A percentile compares a stretch with the other conserved stretches of the same genome.
Conservation (phyloP, 2,797 vertebrate species). For the Acanthiza pusilla region DNA sequence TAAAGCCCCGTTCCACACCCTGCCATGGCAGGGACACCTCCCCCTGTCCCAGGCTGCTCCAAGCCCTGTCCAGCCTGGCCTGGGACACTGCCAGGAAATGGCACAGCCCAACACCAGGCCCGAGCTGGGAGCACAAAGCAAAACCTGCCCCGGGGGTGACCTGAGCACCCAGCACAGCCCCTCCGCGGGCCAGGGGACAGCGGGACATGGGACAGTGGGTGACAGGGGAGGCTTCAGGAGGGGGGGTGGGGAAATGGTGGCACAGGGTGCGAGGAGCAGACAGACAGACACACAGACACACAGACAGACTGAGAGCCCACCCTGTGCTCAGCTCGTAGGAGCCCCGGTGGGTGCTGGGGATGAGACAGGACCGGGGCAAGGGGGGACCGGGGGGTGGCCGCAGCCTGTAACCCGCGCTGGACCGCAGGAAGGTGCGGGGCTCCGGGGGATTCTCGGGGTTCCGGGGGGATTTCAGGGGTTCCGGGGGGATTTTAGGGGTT, state of each 20-base stretch:
- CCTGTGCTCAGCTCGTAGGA: not conserved
- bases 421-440: not conserved
- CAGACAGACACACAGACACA: not conserved
- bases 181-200: not conserved
- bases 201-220: not conserved
- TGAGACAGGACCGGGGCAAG: not conserved
- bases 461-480: not conserved
- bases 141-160: not conserved
- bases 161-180: fast-evolving
- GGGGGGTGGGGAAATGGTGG: no score
- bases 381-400: not conserved
- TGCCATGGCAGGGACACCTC: not conserved
- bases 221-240: no score
- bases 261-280: not conserved
- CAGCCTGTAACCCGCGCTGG: not conserved
- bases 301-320: not conserved
- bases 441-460: not conserved
- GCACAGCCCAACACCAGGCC: not conserved
- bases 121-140: not conserved
- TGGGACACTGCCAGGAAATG: not conserved
- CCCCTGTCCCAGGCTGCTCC: not conserved
- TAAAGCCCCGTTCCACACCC: not conserved
- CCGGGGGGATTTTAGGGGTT: no score
- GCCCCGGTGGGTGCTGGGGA: not conserved
- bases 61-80: fast-evolving